phyloP scores from a whole-genome alignment of 2,113 vertebrate genomes.

The Perccottus glenii region DNA sequence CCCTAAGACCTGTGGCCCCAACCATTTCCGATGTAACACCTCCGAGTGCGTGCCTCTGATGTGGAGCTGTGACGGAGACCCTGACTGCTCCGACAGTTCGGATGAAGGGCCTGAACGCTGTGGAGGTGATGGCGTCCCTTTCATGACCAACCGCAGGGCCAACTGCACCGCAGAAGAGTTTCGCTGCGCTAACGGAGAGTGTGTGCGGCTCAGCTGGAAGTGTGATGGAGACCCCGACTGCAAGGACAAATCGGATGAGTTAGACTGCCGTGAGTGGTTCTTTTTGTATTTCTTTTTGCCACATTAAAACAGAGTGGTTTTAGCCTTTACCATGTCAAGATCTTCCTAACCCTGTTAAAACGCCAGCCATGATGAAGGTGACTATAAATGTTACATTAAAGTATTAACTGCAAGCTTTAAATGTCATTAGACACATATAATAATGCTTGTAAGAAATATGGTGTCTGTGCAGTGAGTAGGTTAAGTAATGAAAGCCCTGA shows the following conservation, averaged over 20 bases:
- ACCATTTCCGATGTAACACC: conserved; percentile 90
- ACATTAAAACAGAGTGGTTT: too few relatives aligned
- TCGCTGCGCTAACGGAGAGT: conserved; percentile 90
- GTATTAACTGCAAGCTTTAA: too few relatives aligned
- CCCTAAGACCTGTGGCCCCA: conserved; percentile 87
- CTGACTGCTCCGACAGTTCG: conserved; percentile 90
- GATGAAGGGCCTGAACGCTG: conserved; percentile 88
- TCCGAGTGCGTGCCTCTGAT: conserved; percentile 89
- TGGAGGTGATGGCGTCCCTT: conserved; percentile 72
- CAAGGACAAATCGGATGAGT: conserved; percentile 97
- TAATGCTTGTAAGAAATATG: too few relatives aligned
- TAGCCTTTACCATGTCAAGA: background rate
- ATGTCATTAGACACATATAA: too few relatives aligned
- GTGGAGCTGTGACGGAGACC: conserved; percentile 94
- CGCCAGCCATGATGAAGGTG: too few relatives aligned
- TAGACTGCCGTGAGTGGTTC: conserved; percentile 89
- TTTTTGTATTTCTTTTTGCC: background rate
- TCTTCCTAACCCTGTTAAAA: background rate
- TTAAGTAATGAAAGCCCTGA: too few relatives aligned
- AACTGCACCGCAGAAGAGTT: conserved; percentile 87
- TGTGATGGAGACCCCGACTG: conserved; percentile 96
- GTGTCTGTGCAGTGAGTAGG: too few relatives aligned
- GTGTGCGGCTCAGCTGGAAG: conserved; percentile 91
- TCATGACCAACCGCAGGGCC: conserved; percentile 59
- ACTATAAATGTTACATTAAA: too few relatives aligned